Base-by-base conservation (phyloP, 2,888 invertebrate species). In the Spilosoma lubricipeda region DNA sequence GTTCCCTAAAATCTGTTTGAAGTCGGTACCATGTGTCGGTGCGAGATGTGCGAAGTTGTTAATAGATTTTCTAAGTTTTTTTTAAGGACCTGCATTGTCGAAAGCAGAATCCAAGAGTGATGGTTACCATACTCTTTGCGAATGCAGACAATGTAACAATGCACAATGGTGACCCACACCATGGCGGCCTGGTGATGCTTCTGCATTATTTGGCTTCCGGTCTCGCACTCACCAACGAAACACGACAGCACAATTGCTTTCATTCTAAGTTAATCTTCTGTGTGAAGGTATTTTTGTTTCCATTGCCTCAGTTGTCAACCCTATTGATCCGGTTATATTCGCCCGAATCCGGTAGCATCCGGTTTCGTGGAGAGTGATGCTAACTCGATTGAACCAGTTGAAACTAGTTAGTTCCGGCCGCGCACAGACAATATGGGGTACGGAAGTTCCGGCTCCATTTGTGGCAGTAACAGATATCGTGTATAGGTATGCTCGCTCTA, bases 381-480 rank as follows among this genome's bases (percentile, higher is more conserved):
- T 86, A 89, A 89, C 87, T 88, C 79, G 85, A 85, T 84, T 84
- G 81, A 87, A 89, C 87, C 84, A 88, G 87, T 89, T 88, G 72
- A 77, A 87, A 87, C 88, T 86, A 88, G 89, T 89, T 89, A 87
- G 85, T 83, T 82, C 85, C 85, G 83, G 75, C 77, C 77, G 80
- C 75, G 78, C 65, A 70, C 77, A 80, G 73, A 81, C 80, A 81
- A 83, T 78, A 81, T 82, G 80, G 78, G 67, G 20, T 73, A 27
- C 67, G 82, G 77, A 79, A 82, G 67, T 77, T 77, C 70, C 72
- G 74, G 73, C 39, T 73, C 65, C 70, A 79, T 82, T 84, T 85
- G 67, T 68, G 67, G 65, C 71, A 63, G 67, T 76, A 71, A 76
- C 79, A 76, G 75, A 79, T 77, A 80, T 74, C 77, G 74, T 74